These are phyloP conservation scores for Cephus pygmeus DNA, from an alignment of 2,888 invertebrate species.

Conservation along the genomic window DNA sequence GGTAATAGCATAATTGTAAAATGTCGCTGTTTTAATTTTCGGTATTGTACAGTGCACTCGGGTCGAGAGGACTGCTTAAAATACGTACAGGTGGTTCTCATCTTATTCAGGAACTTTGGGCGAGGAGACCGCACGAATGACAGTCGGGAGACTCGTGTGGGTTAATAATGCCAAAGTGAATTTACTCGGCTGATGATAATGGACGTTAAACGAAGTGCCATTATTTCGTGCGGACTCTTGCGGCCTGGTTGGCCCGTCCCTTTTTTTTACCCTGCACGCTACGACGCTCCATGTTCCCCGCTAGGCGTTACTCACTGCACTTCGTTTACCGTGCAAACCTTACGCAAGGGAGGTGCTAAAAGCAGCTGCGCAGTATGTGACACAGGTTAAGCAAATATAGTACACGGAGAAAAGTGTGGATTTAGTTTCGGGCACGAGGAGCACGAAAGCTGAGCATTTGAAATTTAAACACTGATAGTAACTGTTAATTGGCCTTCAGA, in stretches of 20 bases:
- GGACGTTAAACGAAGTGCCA: background rate
- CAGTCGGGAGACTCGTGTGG: background rate
- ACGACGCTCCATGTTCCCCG: background rate
- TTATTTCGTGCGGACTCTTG: background rate
- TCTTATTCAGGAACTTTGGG: background rate
- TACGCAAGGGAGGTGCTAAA: background rate
- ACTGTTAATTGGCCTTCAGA: background rate
- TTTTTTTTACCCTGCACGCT: background rate
- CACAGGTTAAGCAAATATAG: background rate
- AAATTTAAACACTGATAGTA: background rate
- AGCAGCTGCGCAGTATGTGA: background rate
- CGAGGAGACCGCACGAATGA: background rate
- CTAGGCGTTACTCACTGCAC: background rate
- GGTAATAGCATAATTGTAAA: background rate
- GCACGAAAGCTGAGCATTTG: background rate
- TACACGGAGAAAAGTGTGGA: background rate
- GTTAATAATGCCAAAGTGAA: conserved; percentile 1
- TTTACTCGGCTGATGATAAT: conserved; percentile 4
- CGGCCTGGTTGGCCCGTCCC: background rate
- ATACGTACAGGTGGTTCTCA: background rate
- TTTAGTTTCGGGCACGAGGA: background rate
- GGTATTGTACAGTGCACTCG: background rate
- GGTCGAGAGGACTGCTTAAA: background rate
- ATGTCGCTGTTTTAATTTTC: background rate
- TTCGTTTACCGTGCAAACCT: background rate